A percentile compares a stretch with the other conserved stretches of the same genome.
These are phyloP conservation scores for Catagonus wagneri DNA, from an alignment of 2,113 vertebrate genomes.

Conservation along the genomic window DNA sequence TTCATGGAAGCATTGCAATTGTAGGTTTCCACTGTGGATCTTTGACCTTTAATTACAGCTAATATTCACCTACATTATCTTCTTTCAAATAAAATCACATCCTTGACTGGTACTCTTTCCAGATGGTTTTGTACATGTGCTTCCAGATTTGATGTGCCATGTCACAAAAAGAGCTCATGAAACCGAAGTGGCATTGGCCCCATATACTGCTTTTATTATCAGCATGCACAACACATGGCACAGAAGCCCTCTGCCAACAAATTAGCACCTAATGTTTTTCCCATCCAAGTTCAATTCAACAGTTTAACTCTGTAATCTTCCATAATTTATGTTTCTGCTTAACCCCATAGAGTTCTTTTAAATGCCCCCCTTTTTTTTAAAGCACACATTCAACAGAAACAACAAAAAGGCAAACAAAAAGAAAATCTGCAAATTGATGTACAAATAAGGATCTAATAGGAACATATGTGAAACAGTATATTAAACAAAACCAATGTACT, in stretches of 20 bases:
- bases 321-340: constrained; percentile 30
- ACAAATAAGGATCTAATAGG: not conserved
- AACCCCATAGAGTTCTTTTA: not conserved
- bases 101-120: constrained; percentile 70
- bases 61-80: constrained; percentile 53
- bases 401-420: not conserved
- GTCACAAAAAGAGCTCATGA: constrained; percentile 84
- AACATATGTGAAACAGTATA: not conserved
- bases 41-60: not conserved
- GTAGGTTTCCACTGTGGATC: not conserved
- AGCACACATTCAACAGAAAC: not conserved
- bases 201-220: constrained; percentile 81
- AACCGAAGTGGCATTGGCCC: constrained; percentile 83
- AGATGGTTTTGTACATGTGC: constrained; percentile 82
- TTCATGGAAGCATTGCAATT: not conserved
- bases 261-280: constrained; percentile 69
- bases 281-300: constrained; percentile 53
- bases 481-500: constrained; percentile 1
- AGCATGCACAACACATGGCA: constrained; percentile 63
- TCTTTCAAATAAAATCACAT: constrained; percentile 70
- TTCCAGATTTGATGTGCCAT: constrained; percentile 82
- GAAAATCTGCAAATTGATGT: not conserved
- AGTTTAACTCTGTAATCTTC: constrained; percentile 70
- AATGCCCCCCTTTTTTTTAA: not conserved
- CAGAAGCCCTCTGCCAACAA: constrained; percentile 63